Percentiles rank a stretch among this genome's conserved stretches.
These are phyloP conservation scores for Papilio elwesi DNA, from an alignment of 2,888 invertebrate species.

Conservation along the genomic window DNA sequence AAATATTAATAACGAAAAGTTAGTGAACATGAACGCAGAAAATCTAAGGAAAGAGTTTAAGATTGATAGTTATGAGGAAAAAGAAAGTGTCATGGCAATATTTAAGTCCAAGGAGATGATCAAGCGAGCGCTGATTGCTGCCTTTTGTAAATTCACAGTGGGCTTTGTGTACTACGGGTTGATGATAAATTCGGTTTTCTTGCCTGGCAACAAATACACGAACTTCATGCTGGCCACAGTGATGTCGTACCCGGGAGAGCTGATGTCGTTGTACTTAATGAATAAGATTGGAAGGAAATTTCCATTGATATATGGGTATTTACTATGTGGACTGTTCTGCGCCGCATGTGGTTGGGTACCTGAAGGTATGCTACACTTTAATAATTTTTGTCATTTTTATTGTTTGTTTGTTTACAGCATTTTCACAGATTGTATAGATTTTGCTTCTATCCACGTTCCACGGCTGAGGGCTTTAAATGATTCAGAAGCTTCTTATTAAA, in stretches of 20 bases:
- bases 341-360: constrained; percentile 61
- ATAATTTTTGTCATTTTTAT: not conserved
- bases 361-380: constrained; percentile 55
- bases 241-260: constrained; percentile 74
- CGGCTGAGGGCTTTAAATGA: too few relatives aligned
- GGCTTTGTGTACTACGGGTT: constrained; percentile 73
- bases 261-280: constrained; percentile 66
- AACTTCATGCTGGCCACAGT: constrained; percentile 69
- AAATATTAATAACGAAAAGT: constrained; percentile 57
- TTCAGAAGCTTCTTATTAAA: too few relatives aligned
- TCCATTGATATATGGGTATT: constrained; percentile 63
- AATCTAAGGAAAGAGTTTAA: constrained; percentile 62
- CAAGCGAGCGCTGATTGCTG: constrained; percentile 58
- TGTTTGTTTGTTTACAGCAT: too few relatives aligned
- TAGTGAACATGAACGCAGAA: constrained; percentile 56
- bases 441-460: too few relatives aligned
- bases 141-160: constrained; percentile 61
- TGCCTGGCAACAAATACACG: constrained; percentile 71
- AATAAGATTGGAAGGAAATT: constrained; percentile 67
- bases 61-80: constrained; percentile 56
- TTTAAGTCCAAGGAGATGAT: constrained; percentile 63
- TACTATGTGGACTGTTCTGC: constrained; percentile 60
- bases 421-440: too few relatives aligned
- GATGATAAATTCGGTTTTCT: constrained; percentile 68
- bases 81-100: constrained; percentile 58